phyloP scores from a whole-genome alignment of 1,140 invertebrate genomes.

The Bombus superbus region DNA sequence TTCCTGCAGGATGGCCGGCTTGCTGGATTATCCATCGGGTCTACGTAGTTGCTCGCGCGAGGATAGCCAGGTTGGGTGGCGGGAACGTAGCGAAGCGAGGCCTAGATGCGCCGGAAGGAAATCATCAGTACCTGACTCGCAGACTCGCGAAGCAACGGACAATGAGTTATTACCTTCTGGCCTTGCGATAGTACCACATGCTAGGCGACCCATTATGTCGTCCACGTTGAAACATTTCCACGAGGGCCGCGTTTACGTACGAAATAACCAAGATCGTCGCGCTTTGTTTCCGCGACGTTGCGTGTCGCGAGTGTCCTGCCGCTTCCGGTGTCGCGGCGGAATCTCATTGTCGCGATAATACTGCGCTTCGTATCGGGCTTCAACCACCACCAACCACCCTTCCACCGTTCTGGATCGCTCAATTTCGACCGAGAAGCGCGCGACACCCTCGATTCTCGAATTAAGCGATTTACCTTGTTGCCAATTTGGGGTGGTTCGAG shows the following conservation, averaged over 20 bases:
- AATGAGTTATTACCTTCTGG: constrained; percentile 77
- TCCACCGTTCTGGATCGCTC: constrained; percentile 14
- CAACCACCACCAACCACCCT: not conserved
- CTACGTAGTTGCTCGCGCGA: constrained; percentile 56
- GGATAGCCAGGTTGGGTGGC: not conserved
- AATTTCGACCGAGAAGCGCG: constrained; percentile 15
- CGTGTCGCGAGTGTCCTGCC: constrained; percentile 49
- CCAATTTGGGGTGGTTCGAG: not conserved
- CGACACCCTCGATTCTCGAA: not conserved
- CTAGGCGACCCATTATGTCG: constrained; percentile 69
- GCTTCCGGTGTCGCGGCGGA: constrained; percentile 50
- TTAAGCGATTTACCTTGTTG: constrained; percentile 31
- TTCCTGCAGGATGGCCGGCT: constrained; percentile 50
- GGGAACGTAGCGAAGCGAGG: constrained; percentile 44
- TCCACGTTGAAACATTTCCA: constrained; percentile 68
- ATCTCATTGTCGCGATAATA: constrained; percentile 67
- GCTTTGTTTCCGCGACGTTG: constrained; percentile 64
- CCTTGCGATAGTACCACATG: constrained; percentile 67
- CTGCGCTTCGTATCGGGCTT: constrained; percentile 50
- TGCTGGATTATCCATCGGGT: constrained; percentile 69
- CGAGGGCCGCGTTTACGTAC: constrained; percentile 57
- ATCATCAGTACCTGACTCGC: constrained; percentile 75
- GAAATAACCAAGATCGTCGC: constrained; percentile 69
- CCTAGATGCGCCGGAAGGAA: constrained; percentile 72
- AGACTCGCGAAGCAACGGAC: constrained; percentile 71